Evolutionary conservation across 2,113 vertebrate genomes (phyloP).

Genomic region (Equus quagga): DNA sequence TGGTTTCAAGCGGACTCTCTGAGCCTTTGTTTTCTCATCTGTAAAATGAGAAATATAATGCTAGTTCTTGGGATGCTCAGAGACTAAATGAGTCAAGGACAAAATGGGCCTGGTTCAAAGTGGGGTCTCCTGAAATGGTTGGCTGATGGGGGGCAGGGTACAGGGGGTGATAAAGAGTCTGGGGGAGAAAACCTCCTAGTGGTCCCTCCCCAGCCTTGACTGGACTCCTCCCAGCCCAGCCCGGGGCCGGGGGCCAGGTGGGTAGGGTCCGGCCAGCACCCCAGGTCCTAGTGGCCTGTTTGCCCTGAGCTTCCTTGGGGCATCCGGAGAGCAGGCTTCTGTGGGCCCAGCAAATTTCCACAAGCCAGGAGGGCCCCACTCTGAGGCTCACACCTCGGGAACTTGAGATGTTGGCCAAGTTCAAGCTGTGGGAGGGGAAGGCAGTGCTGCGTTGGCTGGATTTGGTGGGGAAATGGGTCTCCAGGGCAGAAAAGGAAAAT

Average conservation of each 20-base stretch:
- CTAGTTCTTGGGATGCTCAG: not conserved
- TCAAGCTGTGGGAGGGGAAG: constrained; percentile 67
- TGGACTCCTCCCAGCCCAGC: not conserved
- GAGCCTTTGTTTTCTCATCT: constrained; percentile 22
- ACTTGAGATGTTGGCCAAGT: constrained; percentile 72
- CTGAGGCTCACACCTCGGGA: constrained; percentile 70
- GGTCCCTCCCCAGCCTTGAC: not conserved
- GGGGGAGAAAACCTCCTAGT: not conserved
- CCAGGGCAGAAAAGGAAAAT: constrained; percentile 72
- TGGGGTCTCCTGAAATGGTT: not conserved
- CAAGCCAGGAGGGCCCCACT: constrained; percentile 57
- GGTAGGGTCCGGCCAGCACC: not conserved
- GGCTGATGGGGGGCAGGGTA: not conserved
- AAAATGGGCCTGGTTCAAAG: not conserved
- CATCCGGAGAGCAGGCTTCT: not conserved
- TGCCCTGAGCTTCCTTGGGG: not conserved
- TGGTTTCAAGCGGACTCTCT: not conserved
- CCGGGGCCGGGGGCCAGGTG: not conserved
- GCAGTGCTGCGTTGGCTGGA: constrained; percentile 35
- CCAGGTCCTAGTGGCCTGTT: not conserved
- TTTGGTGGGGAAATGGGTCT: constrained; percentile 71
- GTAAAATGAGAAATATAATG: not conserved
- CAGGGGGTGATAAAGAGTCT: not conserved
- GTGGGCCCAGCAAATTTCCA: constrained; percentile 58
- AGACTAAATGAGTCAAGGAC: not conserved